Evolutionary conservation across 1,140 invertebrate genomes (phyloP), one percentile per base, ranked within the genome.

Genomic region (Conus betulinus): DNA sequence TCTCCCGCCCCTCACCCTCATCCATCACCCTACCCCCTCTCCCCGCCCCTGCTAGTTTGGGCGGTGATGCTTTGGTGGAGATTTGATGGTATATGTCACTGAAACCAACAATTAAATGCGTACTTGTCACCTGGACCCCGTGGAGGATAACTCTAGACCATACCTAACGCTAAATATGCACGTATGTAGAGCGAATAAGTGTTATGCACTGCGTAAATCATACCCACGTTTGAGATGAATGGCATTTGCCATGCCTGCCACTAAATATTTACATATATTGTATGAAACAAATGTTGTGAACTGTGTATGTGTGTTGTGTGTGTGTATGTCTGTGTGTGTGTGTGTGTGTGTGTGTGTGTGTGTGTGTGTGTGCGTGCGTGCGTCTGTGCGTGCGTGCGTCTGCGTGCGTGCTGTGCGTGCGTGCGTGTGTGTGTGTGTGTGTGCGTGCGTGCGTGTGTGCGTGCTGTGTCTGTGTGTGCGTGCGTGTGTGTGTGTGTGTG

Each of bases 401-500:
- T n/a, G n/a, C n/a, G n/a, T n/a, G n/a, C n/a, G n/a, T n/a, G n/a
- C n/a, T n/a, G n/a, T n/a, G n/a, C n/a, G n/a, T n/a, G n/a, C n/a
- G 76, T 84, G 67, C 84, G 76, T 88, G 81, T 53, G 67, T 88
- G 81, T 88, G 84, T 88, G 57, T 88, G 84, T 88, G 81, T 84
- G 63, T 88, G 79, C 57, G 79, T 63, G 79, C 81, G 25, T 39
- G 79, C 20, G 57, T 83, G 78, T 39, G 52, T 57, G 57, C n/a
- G 79, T 83, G 79, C 4, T 25, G 57, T 52, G 27, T 57, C 2
- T 84, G 23, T 23, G 57, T 84, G 17, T 11, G 7, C 25, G 51
- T 78, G 55, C 57, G 39, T 79, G 20, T 53, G 60, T 79, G 11
- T 52, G 23, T 74, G 67, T 67, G 25, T 88, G 71, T 60, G 7